Evolutionary conservation across 2,113 vertebrate genomes (phyloP), one percentile per base, ranked within the genome.

Genomic region (Petroica traversi): DNA sequence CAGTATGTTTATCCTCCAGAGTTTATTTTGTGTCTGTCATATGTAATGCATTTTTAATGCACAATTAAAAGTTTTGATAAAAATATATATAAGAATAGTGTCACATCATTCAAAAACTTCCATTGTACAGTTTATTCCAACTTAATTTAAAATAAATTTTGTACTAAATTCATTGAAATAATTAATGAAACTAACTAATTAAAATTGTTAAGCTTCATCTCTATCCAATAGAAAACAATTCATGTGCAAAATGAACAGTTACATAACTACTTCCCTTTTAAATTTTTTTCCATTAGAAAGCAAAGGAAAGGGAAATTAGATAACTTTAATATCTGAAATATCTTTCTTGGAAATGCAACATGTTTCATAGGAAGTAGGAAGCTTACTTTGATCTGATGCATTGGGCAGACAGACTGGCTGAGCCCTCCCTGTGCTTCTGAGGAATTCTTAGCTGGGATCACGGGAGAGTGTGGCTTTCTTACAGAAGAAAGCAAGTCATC

Each of bases 21-120:
- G 80, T 64, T 90, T 51, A 59, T 84, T 96, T 92, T 97, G 81
- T 92, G 85, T 93, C 73, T 95, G 89, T 96, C 66, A 96, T 86
- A 96, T 49, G 18, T 58, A 84, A 97, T 92, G 29, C 48, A 97
- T 96, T 97, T 97, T 97, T 97, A 97, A 96, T 93, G 73, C 64
- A 79, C 31, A 95, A 84, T 95, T 96, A 93, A 97, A 77, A 88
- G 58, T 82, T 95, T 94, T 93, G 71, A 95, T 96, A 96, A 97
- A 97, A 98, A 93, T n/a, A 91, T 97, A 79, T n/a, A 40, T 64
- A 92, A 85, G 48, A 43, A 15, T 29, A 63, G 19, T 49, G 29
- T 51, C 38, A 49, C 78, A 77, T 96, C 57, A 91, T 93, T 93
- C 85, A 94, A 71, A 95, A 89, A 16, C 77, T 95, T 72, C 74